Evolutionary conservation across 2,797 vertebrate genomes (phyloP), one percentile per base, ranked within the genome.

Genomic region (Harpagifer antarcticus): DNA sequence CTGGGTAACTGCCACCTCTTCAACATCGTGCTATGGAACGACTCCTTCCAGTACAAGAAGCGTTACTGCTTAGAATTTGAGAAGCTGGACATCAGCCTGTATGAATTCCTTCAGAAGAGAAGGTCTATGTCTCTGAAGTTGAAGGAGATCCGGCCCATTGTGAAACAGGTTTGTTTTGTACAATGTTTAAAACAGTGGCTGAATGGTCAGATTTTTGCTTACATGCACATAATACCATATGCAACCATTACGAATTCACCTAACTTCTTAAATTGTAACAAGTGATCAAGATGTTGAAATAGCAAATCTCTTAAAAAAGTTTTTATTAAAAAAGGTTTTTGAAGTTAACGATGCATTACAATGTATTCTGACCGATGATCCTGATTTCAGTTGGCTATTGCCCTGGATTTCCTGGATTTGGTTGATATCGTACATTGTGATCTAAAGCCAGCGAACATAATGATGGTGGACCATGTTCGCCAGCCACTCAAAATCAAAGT

Each of bases 11-110:
- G 53, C 7, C 42, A 74, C 3, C 42, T 15, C 9, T 69, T 54
- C 1, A 59, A 69, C 42, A 42, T 69, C 5, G n/a, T 79, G 19
- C 19, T 6, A 2, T 58, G 61, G 66, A 69, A 37, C 1, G 12
- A 50, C 10, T 65, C 66, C 12, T 74, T 74, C n/a, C 3, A 1
- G 15, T 60, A 2, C 12, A 0, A 60, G 1, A 49, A 49, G 4
- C 17, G 2, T 15, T 74, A 23, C 16, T 70, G 48, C 37, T 55
- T 74, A 0, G 71, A 79, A 9, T 74, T 79, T 0, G 60, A 74
- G 20, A 70, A 62, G 14, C 52, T 78, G 1, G 69, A 78, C 10
- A 44, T 78, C 0, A 67, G 3, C 6, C 56, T 67, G 0, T 3
- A 0, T 4, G 7, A 67, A 2, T 44, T 49, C 6, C 7, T 56